Evolutionary conservation across 2,888 invertebrate species (phyloP), one percentile per base, ranked within the genome.

Genomic region (Clusia tigrina): DNA sequence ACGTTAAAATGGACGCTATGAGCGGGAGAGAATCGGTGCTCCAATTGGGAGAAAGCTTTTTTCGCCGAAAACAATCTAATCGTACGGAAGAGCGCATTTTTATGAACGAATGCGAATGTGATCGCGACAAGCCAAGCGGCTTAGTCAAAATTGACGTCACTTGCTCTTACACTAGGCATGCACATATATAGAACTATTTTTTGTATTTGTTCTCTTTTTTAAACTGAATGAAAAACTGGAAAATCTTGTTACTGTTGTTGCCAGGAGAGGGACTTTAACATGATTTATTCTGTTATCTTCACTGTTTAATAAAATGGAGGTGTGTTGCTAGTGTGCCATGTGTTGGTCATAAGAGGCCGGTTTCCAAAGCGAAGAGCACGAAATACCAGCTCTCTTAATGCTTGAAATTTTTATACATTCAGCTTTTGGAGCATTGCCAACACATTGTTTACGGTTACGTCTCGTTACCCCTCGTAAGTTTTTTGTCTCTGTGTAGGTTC

Each of bases 171-270:
- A n/a, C n/a, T n/a, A n/a, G n/a, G n/a, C n/a, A n/a, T n/a, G n/a
- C n/a, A n/a, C n/a, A n/a, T n/a, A n/a, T n/a, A n/a, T n/a, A n/a
- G n/a, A n/a, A n/a, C n/a, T n/a, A n/a, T n/a, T n/a, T n/a, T n/a
- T n/a, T n/a, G n/a, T n/a, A n/a, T n/a, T n/a, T n/a, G n/a, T n/a
- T n/a, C n/a, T n/a, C n/a, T n/a, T n/a, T n/a, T n/a, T n/a, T n/a
- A n/a, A n/a, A n/a, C n/a, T n/a, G 12, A 5, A 32, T 32, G 32
- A 9, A 32, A 32, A 77, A 77, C 74, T 71, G 66, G 74, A 72
- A 71, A 64, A 61, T 59, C 64, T 60, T 77, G 76, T 72, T 68
- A 74, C 59, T 64, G 55, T 60, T 62, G 66, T 66, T 67, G 68
- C 64, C 46, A 64, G 66, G 64, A 51, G 65, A 54, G 12, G 59